Base-by-base conservation (phyloP, 2,888 invertebrate species). In the Pyrochroa serraticornis region DNA sequence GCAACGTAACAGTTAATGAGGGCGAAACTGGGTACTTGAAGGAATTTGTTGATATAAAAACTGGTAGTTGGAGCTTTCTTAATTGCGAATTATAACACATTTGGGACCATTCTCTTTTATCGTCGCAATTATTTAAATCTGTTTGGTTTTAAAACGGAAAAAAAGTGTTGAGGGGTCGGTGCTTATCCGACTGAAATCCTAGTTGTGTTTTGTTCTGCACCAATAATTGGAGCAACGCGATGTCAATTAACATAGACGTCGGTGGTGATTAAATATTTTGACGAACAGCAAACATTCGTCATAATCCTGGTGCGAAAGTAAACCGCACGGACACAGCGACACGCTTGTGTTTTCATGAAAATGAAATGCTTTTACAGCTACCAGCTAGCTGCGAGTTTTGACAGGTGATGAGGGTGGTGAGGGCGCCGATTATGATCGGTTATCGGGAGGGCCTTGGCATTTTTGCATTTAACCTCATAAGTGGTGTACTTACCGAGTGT, bases 401-500 rank as follows among this genome's bases (percentile, higher is more conserved):
- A 51, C 51, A 57, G 57, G 46, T 57, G 57, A 57, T 57, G 51
- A 57, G 57, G 57, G 57, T 56, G 56, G 44, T 50, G 50, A 56
- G 50, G 45, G 44, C 45, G 49, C 41, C 47, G 51, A 57, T 57
- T 57, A 51, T 57, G 39, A 50, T 57, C 51, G 46, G 42, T 51
- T 51, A 57, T 51, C 10, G 45, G 50, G 43, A 41, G 39, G 60
- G 35, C 52, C 49, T 60, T 60, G 51, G 56, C 56, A 60, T 51
- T 60, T 60, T 60, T 60, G 14, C 38, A 47, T 30, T 46, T 38
- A 37, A 35, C 38, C 14, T 37, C 48, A 47, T 38, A 38, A 56
- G 50, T 44, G 32, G 32, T 36, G 62, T 50, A 83, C 86, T 87
- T 82, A 90, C 89, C 88, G 85, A 67, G 86, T 85, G 78, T 87